Base-by-base conservation (phyloP, 2,113 vertebrate species). In the Heptranchias perlo region DNA sequence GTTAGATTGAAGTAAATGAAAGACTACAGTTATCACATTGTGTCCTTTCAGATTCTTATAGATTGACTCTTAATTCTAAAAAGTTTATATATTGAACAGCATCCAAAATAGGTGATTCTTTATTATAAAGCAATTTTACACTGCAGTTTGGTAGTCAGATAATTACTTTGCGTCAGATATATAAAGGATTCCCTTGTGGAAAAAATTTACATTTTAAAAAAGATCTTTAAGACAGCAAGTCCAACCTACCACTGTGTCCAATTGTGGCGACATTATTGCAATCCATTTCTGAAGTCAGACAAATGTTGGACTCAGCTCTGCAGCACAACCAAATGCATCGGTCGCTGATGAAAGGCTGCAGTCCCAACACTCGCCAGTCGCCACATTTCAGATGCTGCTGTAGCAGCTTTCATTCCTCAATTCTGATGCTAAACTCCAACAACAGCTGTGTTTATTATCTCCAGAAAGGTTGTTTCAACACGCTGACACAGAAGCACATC, bases 401-500 rank as follows among this genome's bases (percentile, higher is more conserved):
- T 39, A 18, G 52, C 86, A 95, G 28, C 64, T 49, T 64, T 25
- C 2, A 23, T 49, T 87, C 28, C 39, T 49, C 44, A 6, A 11
- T 64, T 73, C 52, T 96, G 31, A 0, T 21, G 16, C 97, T 97
- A 98, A 96, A 98, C 96, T 89, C 98, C 98, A 94, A 98, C 98
- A 86, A 99, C 98, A 11, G 98, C 99, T 97, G 98, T 98, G 97
- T 98, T 98, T 96, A 99, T 99, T 31, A 99, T 99, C 96, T 99
- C 98, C 96, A 99, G 98, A 97, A 99, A 98, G 54, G 99, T 99
- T 96, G 97, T 98, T 96, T 99, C 99, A 47, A 99, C 97, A 96
- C 98, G 98, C 96, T 99, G 99, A 96, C 99, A 99, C 16, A 99
- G 98, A 97, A 98, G 98, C 78, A 99, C 99, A 2, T 99, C 99